These are phyloP conservation scores for Folsomia candida DNA, from an alignment of 2,888 invertebrate genomes.

Conservation along the genomic window DNA sequence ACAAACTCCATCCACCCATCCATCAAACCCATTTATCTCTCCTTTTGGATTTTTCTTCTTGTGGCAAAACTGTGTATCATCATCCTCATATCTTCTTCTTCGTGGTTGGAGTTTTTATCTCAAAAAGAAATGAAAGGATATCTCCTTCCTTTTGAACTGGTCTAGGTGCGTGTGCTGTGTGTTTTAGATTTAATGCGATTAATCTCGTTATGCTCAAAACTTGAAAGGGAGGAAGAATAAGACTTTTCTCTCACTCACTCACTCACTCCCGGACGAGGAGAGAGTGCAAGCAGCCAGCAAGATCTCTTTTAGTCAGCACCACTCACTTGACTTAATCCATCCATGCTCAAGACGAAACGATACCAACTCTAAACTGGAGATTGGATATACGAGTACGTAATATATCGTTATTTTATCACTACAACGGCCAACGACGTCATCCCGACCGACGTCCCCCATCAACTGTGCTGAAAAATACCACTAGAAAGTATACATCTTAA, in stretches of 20 bases:
- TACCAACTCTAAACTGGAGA: too few relatives aligned
- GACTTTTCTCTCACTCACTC: background rate
- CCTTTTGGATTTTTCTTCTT: background rate
- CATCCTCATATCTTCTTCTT: background rate
- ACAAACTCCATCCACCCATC: background rate
- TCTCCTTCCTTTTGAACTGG: background rate
- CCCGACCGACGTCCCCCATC: too few relatives aligned
- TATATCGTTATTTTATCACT: too few relatives aligned
- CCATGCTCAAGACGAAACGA: too few relatives aligned
- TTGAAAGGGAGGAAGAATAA: background rate
- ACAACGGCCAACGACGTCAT: too few relatives aligned
- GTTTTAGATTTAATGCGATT: conserved; percentile 3
- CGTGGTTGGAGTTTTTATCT: background rate
- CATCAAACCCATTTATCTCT: background rate
- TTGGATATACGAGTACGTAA: too few relatives aligned
- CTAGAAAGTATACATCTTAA: too few relatives aligned
- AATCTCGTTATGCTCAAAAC: background rate
- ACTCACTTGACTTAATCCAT: too few relatives aligned
- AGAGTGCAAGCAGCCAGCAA: background rate
- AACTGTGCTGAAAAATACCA: too few relatives aligned
- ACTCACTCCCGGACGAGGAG: background rate
- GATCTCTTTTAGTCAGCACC: background rate
- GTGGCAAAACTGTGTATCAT: background rate
- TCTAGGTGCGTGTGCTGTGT: background rate
- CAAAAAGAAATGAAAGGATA: background rate